Evolutionary conservation across 2,888 invertebrate genomes (phyloP), one percentile per base, ranked within the genome.

Genomic region (Caenorhabditis afra): DNA sequence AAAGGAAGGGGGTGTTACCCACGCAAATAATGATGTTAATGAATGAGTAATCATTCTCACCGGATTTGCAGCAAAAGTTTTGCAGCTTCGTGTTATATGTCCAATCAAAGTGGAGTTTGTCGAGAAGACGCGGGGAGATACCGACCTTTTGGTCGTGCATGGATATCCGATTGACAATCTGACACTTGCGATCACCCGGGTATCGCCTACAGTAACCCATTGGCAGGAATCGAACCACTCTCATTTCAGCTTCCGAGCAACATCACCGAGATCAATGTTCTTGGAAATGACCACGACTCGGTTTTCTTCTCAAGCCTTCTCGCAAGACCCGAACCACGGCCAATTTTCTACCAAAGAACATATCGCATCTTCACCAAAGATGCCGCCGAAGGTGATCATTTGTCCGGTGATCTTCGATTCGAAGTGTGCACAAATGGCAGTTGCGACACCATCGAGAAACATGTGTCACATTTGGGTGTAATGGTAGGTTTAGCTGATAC

Each of bases 111-210:
- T 62, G 45, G 58, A 49, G 41, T 74, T 79, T 59, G 57, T 73
- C 16, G 67, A 62, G 22, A 67, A 55, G 50, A 52, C 67, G 35
- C 18, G 47, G 20, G 57, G 44, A 0, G 82, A 82, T 44, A 80
- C 82, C 8, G 77, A 80, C 44, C 45, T 77, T 14, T 45, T 87
- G 35, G 70, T 77, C 22, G 80, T 87, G 7, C 81, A 84, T 45
- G 87, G 87, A 39, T 81, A 82, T 62, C 87, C 87, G 18, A 67
- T 87, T 37, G 79, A 83, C n/a, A 75, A 82, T 52, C 53, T 87
- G 41, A 81, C 78, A 10, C 47, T 87, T 49, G 39, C 61, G 8
- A 70, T 87, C 16, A 74, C 81, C 14, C 53, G 58, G 49, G 79
- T 79, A n/a, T n/a, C n/a, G n/a, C n/a, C n/a, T n/a, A 37, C 20